These are phyloP conservation scores for Paracanthobrama guichenoti DNA, from an alignment of 2,113 vertebrate species.

Conservation along the genomic window DNA sequence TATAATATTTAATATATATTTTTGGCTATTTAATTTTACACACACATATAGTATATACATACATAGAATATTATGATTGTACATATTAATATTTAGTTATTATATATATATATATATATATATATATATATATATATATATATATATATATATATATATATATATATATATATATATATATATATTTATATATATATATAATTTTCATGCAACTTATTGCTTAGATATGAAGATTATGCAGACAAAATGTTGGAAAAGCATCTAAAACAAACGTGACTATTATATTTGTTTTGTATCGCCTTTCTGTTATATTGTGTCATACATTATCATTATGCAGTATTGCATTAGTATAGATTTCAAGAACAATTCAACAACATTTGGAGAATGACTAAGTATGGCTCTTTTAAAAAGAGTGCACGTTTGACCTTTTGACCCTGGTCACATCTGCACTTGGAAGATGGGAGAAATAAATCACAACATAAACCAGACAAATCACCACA, in stretches of 20 bases:
- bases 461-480: slow-evolving; percentile 41
- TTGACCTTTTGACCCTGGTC: slow-evolving; percentile 51
- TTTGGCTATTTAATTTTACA: too few species aligned
- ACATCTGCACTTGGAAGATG: slow-evolving; percentile 46
- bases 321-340: not conserved
- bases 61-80: too few species aligned
- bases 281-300: not conserved
- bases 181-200: too few species aligned
- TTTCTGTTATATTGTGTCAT: not conserved
- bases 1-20: too few species aligned
- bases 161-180: too few species aligned
- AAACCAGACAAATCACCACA: slow-evolving; percentile 36
- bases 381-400: not conserved
- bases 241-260: not conserved
- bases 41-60: too few species aligned
- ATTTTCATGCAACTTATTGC: not conserved
- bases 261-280: not conserved
- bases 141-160: too few species aligned
- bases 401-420: slow-evolving; percentile 3
- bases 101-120: too few species aligned
- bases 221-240: not conserved
- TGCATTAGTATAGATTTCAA: slow-evolving; percentile 16
- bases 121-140: too few species aligned
- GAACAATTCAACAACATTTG: not conserved
- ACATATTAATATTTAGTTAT: too few species aligned